Conservation (phyloP, 1,140 invertebrate genomes). For the Melitaea cinxia region DNA sequence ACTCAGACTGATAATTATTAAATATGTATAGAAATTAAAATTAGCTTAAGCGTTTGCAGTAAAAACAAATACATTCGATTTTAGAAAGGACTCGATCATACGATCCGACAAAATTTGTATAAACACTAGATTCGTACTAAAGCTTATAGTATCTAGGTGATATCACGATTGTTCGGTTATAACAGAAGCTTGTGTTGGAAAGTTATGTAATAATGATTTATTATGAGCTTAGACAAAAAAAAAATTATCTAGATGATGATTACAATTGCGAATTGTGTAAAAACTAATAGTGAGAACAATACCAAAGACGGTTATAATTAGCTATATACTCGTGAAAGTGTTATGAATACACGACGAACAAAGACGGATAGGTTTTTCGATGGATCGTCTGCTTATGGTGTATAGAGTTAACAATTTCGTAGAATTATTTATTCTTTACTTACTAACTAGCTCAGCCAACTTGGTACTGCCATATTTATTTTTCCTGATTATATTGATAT, state of each 20-base stretch:
- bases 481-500: too few relatives aligned
- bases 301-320: slow-evolving; percentile 46
- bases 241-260: slow-evolving; percentile 16
- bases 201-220: slow-evolving; percentile 18
- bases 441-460: too few relatives aligned
- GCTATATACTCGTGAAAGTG: slow-evolving; percentile 59
- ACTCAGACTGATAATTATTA: too few relatives aligned
- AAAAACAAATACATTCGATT: too few relatives aligned
- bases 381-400: slow-evolving; percentile 32
- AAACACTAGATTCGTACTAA: not conserved
- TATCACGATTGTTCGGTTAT: not conserved
- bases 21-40: too few relatives aligned
- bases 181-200: not conserved
- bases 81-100: not conserved
- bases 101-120: not conserved
- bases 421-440: not conserved
- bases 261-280: slow-evolving; percentile 26
- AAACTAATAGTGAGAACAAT: slow-evolving; percentile 46
- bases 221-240: slow-evolving; percentile 10
- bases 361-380: slow-evolving; percentile 43
- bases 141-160: not conserved
- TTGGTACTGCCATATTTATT: too few relatives aligned
- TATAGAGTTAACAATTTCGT: slow-evolving; percentile 22
- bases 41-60: too few relatives aligned
- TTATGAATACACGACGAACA: slow-evolving; percentile 45